Evolutionary conservation across 2,888 invertebrate genomes (phyloP).

Genomic region (Seira ritae): DNA sequence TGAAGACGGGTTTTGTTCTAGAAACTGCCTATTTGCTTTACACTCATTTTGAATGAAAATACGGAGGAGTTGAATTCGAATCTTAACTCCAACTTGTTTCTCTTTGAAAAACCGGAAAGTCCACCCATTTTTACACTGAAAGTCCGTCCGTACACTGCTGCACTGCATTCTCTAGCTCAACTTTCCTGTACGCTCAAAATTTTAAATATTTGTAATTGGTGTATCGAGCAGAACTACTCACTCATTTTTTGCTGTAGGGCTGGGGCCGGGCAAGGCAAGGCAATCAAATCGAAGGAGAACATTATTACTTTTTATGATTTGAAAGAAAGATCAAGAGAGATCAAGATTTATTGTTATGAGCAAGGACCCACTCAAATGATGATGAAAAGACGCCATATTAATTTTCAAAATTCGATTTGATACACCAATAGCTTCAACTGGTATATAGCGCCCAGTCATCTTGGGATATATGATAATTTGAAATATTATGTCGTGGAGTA

Average conservation of each 20-base stretch:
- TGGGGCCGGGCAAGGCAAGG: background rate
- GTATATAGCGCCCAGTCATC: too few relatives aligned
- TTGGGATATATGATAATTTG: background rate
- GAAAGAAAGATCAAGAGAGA: background rate
- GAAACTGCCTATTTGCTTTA: background rate
- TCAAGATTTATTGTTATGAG: slow-evolving; percentile 3
- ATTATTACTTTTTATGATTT: background rate
- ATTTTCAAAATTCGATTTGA: background rate
- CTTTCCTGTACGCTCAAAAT: too few relatives aligned
- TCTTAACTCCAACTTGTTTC: background rate
- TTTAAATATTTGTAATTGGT: slow-evolving; percentile 15
- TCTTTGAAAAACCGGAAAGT: background rate
- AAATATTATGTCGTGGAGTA: background rate
- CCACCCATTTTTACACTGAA: background rate
- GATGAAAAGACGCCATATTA: background rate
- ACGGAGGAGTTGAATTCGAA: background rate
- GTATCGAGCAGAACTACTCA: background rate
- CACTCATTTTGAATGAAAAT: background rate
- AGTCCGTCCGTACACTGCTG: background rate
- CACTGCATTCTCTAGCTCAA: background rate
- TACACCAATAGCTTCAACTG: background rate
- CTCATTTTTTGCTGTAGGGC: background rate
- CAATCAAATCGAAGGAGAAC: background rate
- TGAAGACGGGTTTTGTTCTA: too few relatives aligned
- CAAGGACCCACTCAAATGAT: background rate